Evolutionary conservation across 1,140 invertebrate genomes (phyloP).

Genomic region (Andricus grossulariae): DNA sequence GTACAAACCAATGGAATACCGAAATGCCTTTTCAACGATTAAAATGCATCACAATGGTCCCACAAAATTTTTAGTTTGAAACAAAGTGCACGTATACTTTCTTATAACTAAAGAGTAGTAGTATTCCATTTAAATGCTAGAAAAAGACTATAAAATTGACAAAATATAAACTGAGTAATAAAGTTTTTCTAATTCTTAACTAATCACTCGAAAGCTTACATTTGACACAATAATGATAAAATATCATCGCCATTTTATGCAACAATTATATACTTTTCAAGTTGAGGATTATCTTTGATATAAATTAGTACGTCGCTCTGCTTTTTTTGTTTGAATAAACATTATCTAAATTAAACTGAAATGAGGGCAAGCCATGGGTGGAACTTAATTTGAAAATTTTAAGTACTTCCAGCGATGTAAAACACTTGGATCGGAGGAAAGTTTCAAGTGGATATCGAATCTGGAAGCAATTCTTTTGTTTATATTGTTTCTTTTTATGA

Average conservation of each 20-base stretch:
- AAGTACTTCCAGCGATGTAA: neutral
- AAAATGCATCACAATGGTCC: constrained; percentile 27
- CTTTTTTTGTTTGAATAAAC: neutral
- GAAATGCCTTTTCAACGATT: neutral
- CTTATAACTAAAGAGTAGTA: neutral
- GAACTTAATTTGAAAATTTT: neutral
- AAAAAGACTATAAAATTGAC: neutral
- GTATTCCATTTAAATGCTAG: neutral
- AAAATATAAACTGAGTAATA: neutral
- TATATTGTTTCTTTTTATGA: neutral
- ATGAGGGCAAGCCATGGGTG: neutral
- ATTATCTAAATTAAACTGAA: no score
- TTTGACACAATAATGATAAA: constrained; percentile 36
- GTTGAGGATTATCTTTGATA: neutral
- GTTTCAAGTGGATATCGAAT: constrained; percentile 5
- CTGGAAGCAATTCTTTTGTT: neutral
- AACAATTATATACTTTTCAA: constrained; percentile 57
- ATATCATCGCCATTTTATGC: constrained; percentile 53
- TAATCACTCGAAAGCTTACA: neutral
- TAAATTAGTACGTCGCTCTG: neutral
- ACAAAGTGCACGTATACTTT: neutral
- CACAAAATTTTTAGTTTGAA: neutral
- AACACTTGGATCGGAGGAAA: neutral
- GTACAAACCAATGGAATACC: neutral
- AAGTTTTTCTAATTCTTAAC: neutral